These are phyloP conservation scores for Labrus mixtus DNA, from an alignment of 2,113 vertebrate species.

Conservation along the genomic window DNA sequence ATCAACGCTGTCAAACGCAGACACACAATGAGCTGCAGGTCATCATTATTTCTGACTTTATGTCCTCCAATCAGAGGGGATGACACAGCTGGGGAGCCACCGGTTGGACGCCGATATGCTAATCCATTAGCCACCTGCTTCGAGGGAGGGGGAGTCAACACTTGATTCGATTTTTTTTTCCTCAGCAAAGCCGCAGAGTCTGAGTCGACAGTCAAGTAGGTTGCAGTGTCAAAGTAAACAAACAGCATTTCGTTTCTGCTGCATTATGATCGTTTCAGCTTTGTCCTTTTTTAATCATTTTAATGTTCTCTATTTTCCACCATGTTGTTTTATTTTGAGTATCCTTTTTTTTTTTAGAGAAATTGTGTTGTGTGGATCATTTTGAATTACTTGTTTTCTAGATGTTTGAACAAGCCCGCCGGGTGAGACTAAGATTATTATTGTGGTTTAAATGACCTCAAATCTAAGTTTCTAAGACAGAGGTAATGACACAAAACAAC, in stretches of 20 bases:
- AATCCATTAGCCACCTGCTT: conserved; percentile 72
- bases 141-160: conserved; percentile 4
- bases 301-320: conserved; percentile 16
- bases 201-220: not conserved
- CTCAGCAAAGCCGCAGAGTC: not conserved
- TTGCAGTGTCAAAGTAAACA: not conserved
- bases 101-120: conserved; percentile 44
- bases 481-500: conserved; percentile 56
- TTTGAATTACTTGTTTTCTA: conserved; percentile 9
- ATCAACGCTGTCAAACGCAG: conserved; percentile 47
- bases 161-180: conserved; percentile 38
- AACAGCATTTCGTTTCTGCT: not conserved
- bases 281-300: not conserved
- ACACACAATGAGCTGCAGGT: conserved; percentile 67
- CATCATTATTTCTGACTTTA: conserved; percentile 74
- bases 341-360: not conserved
- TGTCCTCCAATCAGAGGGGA: conserved; percentile 49
- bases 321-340: not conserved
- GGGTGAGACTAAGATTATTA: conserved; percentile 44
- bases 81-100: conserved; percentile 57
- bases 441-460: conserved; percentile 35
- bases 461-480: conserved; percentile 34
- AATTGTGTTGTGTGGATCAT: conserved; percentile 13
- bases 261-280: not conserved
- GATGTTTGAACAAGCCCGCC: not conserved